Evolutionary conservation across 2,888 invertebrate genomes (phyloP).

Genomic region (Eumacrocentrus americanus): DNA sequence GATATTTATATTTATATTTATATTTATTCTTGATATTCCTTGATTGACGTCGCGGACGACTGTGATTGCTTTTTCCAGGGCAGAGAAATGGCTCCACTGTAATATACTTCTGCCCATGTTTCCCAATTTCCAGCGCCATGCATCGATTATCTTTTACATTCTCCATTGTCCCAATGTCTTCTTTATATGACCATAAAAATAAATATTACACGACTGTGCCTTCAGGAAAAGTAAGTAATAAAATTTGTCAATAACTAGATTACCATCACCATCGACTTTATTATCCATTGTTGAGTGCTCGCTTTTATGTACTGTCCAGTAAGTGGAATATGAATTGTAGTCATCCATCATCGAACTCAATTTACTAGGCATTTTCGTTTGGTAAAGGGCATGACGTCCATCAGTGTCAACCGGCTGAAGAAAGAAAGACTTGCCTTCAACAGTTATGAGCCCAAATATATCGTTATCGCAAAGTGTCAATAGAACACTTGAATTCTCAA

Average conservation of each 20-base stretch:
- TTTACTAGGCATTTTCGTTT: constrained; percentile 2
- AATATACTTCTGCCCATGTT: not conserved
- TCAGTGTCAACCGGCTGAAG: constrained; percentile 31
- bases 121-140: not conserved
- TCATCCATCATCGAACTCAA: not conserved
- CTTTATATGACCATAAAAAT: too few relatives aligned
- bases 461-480: constrained; percentile 34
- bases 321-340: not conserved
- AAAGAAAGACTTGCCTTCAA: constrained; percentile 31
- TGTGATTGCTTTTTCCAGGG: not conserved
- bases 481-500: constrained; percentile 32
- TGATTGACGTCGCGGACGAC: not conserved
- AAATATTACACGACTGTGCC: too few relatives aligned
- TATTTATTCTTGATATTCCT: not conserved
- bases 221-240: too few relatives aligned
- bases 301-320: not conserved
- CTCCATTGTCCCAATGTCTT: too few relatives aligned
- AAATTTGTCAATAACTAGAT: not conserved
- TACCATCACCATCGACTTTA: not conserved
- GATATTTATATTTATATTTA: too few relatives aligned
- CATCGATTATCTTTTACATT: not conserved
- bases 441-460: constrained; percentile 35
- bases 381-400: constrained; percentile 9
- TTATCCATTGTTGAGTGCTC: not conserved
- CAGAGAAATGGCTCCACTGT: not conserved